Evolutionary conservation across 2,797 vertebrate genomes (phyloP), one percentile per base, ranked within the genome.

Genomic region (Luscinia megarhynchos): DNA sequence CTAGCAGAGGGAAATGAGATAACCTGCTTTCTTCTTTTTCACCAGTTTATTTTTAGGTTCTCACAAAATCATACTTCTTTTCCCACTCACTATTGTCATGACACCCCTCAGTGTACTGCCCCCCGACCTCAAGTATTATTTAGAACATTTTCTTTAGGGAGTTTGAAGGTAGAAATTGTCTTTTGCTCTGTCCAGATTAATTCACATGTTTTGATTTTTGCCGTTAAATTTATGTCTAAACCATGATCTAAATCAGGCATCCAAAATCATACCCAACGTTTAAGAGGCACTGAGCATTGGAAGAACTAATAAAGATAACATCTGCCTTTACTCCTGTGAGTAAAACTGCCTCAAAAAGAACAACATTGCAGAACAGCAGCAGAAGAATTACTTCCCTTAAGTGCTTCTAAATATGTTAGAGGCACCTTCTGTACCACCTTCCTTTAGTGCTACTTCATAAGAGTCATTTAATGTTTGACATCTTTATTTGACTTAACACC

Each of bases 21-120:
- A 77, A 95, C 54, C 27, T 74, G n/a, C 29, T 76, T 68, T 32
- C 32, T 84, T 79, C 29, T 90, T 82, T 82, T 70, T 54, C 68
- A 85, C 5, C 3, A 0, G 29, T 89, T 68, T 57, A 54, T 62
- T 95, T 87, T 84, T 87, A 40, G 2, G 0, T 43, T 84, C 22
- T 61, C n/a, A 72, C n/a, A 38, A 83, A 77, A 46, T n/a, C 64
- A 22, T 63, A 24, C 30, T 54, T 82, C 45, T 80, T 38, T 70
- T 79, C 63, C n/a, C 21, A 30, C 8, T 64, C 55, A 29, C 4
- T 43, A 15, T 11, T 59, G 22, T 67, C 20, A 26, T 19, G 21
- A 68, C 41, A 73, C 1, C 6, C 15, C 2, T 8, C 15, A 8
- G 12, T 57, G n/a, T 45, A 51, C 1, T 3, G 5, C 7, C 4